Percentiles rank a stretch among this genome's conserved stretches.
These are phyloP conservation scores for Plestiodon gilberti DNA, from an alignment of 2,113 vertebrate species.

Conservation along the genomic window DNA sequence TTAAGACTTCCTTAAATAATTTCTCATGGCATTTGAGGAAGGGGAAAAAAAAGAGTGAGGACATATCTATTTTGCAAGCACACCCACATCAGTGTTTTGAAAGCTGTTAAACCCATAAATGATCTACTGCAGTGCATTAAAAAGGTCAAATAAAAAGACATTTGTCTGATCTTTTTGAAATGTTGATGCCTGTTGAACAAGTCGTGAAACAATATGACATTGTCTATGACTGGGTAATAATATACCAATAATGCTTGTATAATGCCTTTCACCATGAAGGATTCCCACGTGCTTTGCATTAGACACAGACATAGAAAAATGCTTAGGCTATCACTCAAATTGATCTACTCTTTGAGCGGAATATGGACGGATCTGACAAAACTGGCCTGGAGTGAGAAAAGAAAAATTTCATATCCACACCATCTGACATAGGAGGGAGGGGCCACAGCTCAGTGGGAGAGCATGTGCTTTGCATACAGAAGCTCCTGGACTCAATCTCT, in stretches of 20 bases:
- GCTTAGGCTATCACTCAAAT: conserved; percentile 48
- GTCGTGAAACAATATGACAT: conserved; percentile 56
- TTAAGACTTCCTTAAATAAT: conserved; percentile 83
- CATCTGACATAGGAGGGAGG: background rate
- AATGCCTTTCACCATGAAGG: conserved; percentile 54
- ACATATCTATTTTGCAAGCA: conserved; percentile 71
- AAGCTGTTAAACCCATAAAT: conserved; percentile 67
- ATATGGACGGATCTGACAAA: conserved; percentile 52
- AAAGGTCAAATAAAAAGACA: conserved; percentile 67
- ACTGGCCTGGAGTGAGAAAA: conserved; percentile 43
- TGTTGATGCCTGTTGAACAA: conserved; percentile 63
- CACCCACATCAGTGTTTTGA: conserved; percentile 64
- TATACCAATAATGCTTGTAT: conserved; percentile 59
- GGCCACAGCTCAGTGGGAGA: background rate
- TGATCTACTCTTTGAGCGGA: conserved; percentile 41
- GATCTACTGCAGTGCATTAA: conserved; percentile 68
- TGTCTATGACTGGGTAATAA: conserved; percentile 59
- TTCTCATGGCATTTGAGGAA: conserved; percentile 76
- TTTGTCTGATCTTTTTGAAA: conserved; percentile 63
- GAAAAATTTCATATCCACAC: conserved; percentile 12
- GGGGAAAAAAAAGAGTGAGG: conserved; percentile 59
- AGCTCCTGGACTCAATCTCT: background rate
- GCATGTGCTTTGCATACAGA: background rate
- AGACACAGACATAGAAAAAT: conserved; percentile 26
- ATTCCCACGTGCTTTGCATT: conserved; percentile 48